These are phyloP conservation scores for Noturus placidus DNA, from an alignment of 2,113 vertebrate species.

Conservation along the genomic window DNA sequence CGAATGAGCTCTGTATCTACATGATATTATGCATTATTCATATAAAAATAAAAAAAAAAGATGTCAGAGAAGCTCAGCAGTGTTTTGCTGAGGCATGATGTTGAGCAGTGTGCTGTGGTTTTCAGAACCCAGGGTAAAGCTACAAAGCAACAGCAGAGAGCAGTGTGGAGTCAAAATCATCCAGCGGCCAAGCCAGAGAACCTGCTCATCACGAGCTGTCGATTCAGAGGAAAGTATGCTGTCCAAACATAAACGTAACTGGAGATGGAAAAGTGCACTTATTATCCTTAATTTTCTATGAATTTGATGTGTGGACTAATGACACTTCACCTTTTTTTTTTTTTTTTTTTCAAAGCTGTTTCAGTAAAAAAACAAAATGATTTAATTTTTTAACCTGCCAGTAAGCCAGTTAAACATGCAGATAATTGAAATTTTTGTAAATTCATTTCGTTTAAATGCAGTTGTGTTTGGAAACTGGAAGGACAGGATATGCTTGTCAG, in stretches of 20 bases:
- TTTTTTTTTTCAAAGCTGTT: slow-evolving; percentile 1
- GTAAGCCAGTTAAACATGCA: not conserved
- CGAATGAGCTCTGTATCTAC: not conserved
- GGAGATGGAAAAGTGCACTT: not conserved
- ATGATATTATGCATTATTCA: not conserved
- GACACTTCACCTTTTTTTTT: not conserved
- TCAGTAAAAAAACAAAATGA: not conserved
- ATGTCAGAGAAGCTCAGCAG: not conserved
- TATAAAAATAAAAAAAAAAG: not conserved
- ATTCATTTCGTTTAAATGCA: not conserved
- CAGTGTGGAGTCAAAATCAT: slow-evolving; percentile 70
- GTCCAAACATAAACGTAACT: not conserved
- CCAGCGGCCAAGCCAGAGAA: slow-evolving; percentile 71
- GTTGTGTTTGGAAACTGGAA: not conserved
- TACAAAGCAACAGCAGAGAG: slow-evolving; percentile 69
- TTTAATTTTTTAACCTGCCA: not conserved
- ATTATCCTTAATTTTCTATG: slow-evolving; percentile 28
- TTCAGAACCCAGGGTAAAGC: not conserved
- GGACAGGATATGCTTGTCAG: not conserved
- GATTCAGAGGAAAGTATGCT: slow-evolving; percentile 78
- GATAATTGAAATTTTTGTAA: not conserved
- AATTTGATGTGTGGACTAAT: not conserved
- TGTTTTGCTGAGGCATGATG: not conserved
- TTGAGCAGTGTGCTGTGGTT: not conserved
- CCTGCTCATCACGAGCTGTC: slow-evolving; percentile 74